These are phyloP conservation scores for Drosophila insularis DNA, from an alignment of 1,140 invertebrate genomes.

Conservation along the genomic window DNA sequence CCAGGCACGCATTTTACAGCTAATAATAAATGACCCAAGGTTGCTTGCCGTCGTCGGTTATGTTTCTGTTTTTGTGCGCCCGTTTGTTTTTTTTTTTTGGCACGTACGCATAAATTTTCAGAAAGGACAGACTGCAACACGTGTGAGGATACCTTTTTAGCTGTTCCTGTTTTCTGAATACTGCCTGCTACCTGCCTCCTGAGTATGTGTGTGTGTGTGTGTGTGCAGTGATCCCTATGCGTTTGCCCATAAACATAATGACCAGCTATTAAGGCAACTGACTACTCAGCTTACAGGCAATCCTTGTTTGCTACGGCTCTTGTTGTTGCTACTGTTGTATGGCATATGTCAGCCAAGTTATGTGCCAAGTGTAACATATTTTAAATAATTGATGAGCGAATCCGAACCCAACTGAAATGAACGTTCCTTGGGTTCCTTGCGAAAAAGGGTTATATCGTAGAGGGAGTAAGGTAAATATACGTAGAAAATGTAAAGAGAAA, in stretches of 20 bases:
- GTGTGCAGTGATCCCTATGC: constrained; percentile 28
- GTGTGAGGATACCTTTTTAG: constrained; percentile 44
- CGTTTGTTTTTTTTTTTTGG: not conserved
- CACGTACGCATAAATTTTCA: constrained; percentile 75
- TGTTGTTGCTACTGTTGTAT: constrained; percentile 1
- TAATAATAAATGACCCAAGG: constrained; percentile 74
- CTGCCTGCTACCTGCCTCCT: not conserved
- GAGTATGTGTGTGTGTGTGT: not conserved
- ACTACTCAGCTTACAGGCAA: constrained; percentile 50
- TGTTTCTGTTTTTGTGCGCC: constrained; percentile 42
- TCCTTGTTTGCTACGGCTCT: too few species aligned
- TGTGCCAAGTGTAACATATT: constrained; percentile 76
- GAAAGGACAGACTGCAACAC: constrained; percentile 43
- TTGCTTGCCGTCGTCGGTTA: constrained; percentile 63
- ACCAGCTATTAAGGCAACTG: constrained; percentile 68
- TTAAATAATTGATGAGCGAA: constrained; percentile 74
- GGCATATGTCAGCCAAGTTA: constrained; percentile 67
- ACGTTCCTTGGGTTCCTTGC: constrained; percentile 18
- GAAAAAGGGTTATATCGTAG: not conserved
- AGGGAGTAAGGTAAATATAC: not conserved
- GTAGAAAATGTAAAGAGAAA: constrained; percentile 3
- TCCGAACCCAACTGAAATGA: not conserved
- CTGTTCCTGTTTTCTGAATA: constrained; percentile 28
- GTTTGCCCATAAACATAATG: constrained; percentile 66
- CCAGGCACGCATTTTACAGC: constrained; percentile 62